Evolutionary conservation across 1,140 invertebrate genomes (phyloP), one percentile per base, ranked within the genome.

Genomic region (Copidosoma floridanum): DNA sequence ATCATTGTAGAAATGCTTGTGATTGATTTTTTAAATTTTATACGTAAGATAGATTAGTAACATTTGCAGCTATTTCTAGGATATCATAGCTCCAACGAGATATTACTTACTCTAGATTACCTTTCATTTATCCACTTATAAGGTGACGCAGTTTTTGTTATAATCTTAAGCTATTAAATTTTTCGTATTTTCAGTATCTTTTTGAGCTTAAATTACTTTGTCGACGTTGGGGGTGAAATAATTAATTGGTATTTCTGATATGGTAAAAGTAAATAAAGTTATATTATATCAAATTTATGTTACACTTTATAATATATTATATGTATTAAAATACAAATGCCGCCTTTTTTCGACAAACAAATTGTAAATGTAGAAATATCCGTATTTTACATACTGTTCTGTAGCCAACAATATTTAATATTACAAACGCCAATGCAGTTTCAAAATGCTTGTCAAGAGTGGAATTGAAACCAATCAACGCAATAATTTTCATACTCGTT

Each of bases 311-410:
- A 59, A 44, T 53, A 58, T 55, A 64, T 63, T 59, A 44, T 55
- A 38, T 68, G 67, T 76, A 76, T 74, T 76, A 76, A 76, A 76
- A 76, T 75, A 76, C 73, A 76, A 76, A 75, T 75, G 71, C 71
- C 68, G 65, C 69, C 76, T n/a, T n/a, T 63, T 47, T 78, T 81
- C 24, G 80, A 79, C 61, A 81, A 82, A 10, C 77, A 81, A 54
- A 82, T 79, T 66, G 78, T 82, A 73, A 18, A 64, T 66, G 54
- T 65, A 57, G 8, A 18, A 51, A 35, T 38, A 6, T 51, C 54
- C 47, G 38, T 52, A 54, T 54, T 38, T 61, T 55, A 61, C 50
- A 54, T 46, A 32, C 32, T 54, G 23, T 29, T 55, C 41, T 41
- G n/a, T n/a, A n/a, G n/a, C n/a, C n/a, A n/a, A 37, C 14, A 20